Conservation (phyloP, 2,888 invertebrate species). For the Gibbula magus region DNA sequence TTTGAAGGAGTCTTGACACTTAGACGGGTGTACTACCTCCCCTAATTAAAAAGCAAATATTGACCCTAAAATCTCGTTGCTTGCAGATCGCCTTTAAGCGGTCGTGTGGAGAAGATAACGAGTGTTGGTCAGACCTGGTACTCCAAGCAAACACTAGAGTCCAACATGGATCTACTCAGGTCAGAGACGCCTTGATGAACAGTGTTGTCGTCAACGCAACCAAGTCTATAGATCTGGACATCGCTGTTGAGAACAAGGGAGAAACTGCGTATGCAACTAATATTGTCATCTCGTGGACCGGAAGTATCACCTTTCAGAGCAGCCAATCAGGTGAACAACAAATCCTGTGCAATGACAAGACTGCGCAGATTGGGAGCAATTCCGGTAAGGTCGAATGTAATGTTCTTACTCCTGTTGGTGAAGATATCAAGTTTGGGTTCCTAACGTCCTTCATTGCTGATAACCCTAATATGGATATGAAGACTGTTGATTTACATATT, state of each 20-base stretch:
- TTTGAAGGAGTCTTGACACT: no score
- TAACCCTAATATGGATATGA: background rate
- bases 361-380: background rate
- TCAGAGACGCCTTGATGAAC: background rate
- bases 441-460: background rate
- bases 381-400: background rate
- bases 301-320: background rate
- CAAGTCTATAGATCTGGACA: background rate
- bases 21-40: no score
- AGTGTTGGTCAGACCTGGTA: slow-evolving; percentile 1
- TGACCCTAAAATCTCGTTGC: no score
- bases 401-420: background rate
- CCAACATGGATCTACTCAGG: background rate
- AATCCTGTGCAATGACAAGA: background rate
- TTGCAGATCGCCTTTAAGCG: slow-evolving; percentile 18
- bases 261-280: slow-evolving; percentile 15
- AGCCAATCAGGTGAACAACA: background rate
- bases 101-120: slow-evolving; percentile 18
- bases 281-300: background rate
- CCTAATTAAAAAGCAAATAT: no score
- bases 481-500: background rate
- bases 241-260: background rate
- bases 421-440: background rate
- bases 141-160: background rate
- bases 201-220: slow-evolving; percentile 11